Percentiles rank a stretch among this genome's conserved stretches.
Evolutionary conservation across 2,113 vertebrate genomes (phyloP).

Genomic region (Meriones unguiculatus): DNA sequence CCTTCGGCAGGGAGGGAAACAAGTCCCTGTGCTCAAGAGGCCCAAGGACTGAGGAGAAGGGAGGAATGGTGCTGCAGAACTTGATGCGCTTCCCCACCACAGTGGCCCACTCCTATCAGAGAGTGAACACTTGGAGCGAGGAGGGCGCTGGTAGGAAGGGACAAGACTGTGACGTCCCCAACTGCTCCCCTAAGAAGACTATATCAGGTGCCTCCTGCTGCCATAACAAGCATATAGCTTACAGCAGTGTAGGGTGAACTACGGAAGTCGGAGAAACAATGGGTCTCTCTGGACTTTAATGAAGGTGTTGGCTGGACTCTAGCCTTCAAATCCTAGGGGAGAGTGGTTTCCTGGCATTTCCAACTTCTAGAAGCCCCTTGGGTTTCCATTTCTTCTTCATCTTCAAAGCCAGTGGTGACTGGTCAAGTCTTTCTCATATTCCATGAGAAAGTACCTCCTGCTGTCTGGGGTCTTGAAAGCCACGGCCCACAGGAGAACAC

Average conservation of each 20-base stretch:
- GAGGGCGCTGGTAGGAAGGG: no score
- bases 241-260: fast-evolving
- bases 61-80: no score
- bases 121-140: fast-evolving
- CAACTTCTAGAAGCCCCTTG: neutral
- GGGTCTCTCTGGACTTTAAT: neutral
- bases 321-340: neutral
- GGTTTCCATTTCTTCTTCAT: neutral
- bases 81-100: neutral
- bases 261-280: neutral
- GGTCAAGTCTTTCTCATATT: fast-evolving
- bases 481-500: neutral
- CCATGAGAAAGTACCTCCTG: fast-evolving
- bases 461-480: fast-evolving
- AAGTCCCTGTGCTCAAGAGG: no score
- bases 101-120: fast-evolving
- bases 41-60: no score
- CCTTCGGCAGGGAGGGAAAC: neutral
- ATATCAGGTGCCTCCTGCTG: fast-evolving
- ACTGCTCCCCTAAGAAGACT: neutral
- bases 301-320: fast-evolving
- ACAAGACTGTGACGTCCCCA: fast-evolving
- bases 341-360: neutral
- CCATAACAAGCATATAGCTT: neutral
- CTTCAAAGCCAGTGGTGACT: neutral